phyloP scores from a whole-genome alignment of 2,113 vertebrate genomes.

The Phylloscopus trochiloides region DNA sequence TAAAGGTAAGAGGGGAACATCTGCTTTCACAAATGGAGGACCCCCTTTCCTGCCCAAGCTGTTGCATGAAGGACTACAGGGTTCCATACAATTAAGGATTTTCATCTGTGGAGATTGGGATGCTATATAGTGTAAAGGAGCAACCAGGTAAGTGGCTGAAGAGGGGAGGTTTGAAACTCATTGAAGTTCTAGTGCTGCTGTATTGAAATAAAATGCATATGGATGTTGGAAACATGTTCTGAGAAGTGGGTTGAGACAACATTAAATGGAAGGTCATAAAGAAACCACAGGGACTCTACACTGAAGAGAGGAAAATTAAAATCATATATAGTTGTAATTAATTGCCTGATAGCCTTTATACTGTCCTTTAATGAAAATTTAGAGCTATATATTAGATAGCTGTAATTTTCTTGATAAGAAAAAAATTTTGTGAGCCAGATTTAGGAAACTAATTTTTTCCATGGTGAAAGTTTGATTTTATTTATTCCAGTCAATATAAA shows the following conservation, averaged over 20 bases:
- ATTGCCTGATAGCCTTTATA: neutral
- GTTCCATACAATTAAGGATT: neutral
- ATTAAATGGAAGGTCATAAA: neutral
- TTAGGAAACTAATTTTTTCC: neutral
- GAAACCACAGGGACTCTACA: neutral
- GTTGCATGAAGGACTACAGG: neutral
- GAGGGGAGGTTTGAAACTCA: neutral
- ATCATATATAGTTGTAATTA: neutral
- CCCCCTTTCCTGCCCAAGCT: neutral
- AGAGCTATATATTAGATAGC: neutral
- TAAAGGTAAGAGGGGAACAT: neutral
- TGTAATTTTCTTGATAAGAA: neutral
- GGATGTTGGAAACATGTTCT: neutral
- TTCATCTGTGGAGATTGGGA: neutral
- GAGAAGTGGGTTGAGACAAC: neutral
- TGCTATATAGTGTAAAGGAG: neutral
- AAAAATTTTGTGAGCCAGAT: neutral
- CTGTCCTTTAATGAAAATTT: neutral
- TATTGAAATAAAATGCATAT: neutral
- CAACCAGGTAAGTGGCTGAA: neutral
- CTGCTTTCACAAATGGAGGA: neutral
- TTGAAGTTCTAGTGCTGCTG: neutral
- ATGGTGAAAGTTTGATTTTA: neutral
- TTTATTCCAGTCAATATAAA: neutral
- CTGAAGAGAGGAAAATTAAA: neutral